phyloP scores from a whole-genome alignment of 2,113 vertebrate genomes.

The Menura novaehollandiae region DNA sequence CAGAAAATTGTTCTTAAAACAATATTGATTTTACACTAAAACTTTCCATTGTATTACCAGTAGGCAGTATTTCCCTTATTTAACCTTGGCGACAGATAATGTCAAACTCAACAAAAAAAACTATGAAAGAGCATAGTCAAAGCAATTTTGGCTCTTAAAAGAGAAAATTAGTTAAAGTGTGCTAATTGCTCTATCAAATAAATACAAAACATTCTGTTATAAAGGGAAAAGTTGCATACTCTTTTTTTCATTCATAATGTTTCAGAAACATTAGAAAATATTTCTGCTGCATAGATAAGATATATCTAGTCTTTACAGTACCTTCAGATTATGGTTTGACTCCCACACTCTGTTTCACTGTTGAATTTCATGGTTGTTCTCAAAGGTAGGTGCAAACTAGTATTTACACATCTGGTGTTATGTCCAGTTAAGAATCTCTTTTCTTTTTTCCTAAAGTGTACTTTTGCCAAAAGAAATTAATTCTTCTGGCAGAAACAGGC shows the following conservation, averaged over 20 bases:
- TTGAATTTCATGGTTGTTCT: neutral
- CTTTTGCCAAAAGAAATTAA: neutral
- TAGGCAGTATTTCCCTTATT: slow-evolving; percentile 23
- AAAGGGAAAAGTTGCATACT: neutral
- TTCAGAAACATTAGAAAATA: neutral
- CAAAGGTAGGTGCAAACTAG: neutral
- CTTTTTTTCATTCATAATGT: neutral
- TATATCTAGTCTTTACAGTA: neutral
- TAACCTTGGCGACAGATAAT: slow-evolving; percentile 42
- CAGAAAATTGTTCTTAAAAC: slow-evolving; percentile 70
- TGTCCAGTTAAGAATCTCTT: neutral
- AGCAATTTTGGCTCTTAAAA: neutral
- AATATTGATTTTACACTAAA: slow-evolving; percentile 74
- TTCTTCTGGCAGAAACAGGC: neutral
- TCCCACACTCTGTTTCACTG: neutral
- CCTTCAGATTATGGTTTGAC: neutral
- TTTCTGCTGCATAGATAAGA: neutral
- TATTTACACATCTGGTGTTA: neutral
- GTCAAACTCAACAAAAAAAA: neutral
- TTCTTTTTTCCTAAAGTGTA: neutral
- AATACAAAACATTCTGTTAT: neutral
- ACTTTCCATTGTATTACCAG: slow-evolving; percentile 55
- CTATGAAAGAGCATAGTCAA: neutral
- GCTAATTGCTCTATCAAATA: slow-evolving; percentile 5
- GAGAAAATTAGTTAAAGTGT: slow-evolving; percentile 2